Evolutionary conservation across 2,888 invertebrate genomes (phyloP).

Genomic region (Erebia palarica): DNA sequence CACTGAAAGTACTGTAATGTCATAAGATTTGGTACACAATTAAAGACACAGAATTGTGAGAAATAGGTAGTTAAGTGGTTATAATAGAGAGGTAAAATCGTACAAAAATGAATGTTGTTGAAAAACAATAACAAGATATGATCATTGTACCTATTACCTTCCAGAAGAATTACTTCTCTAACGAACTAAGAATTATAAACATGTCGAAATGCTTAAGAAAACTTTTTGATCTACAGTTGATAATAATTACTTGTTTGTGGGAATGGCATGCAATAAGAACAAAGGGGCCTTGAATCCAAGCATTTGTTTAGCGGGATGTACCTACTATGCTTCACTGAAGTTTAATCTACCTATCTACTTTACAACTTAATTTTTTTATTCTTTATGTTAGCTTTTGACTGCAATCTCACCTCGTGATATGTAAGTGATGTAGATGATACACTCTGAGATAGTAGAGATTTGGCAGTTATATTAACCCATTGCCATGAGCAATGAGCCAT

Average conservation of each 20-base stretch:
- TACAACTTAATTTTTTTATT: no score
- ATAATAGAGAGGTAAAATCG: constrained; percentile 34
- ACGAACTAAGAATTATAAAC: constrained; percentile 47
- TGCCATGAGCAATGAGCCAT: no score
- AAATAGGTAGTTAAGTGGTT: background rate
- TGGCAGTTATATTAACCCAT: no score
- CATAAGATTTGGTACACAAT: background rate
- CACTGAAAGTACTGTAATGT: background rate
- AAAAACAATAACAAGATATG: constrained; percentile 35
- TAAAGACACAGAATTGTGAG: constrained; percentile 5
- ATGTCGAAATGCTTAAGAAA: constrained; percentile 63
- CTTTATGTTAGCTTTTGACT: no score
- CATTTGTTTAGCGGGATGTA: constrained; percentile 57
- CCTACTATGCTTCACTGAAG: constrained; percentile 52
- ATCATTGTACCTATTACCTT: constrained; percentile 35
- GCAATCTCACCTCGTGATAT: no score
- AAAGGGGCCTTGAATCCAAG: constrained; percentile 65
- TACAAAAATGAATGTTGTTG: constrained; percentile 35
- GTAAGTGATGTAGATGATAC: no score
- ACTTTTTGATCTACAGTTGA: constrained; percentile 63
- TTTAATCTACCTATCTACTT: background rate
- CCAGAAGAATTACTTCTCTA: constrained; percentile 44
- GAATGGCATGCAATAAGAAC: constrained; percentile 71
- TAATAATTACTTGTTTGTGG: constrained; percentile 68
- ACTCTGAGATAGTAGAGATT: no score